Evolutionary conservation across 2,113 vertebrate species (phyloP).

Genomic region (Strix aluco): DNA sequence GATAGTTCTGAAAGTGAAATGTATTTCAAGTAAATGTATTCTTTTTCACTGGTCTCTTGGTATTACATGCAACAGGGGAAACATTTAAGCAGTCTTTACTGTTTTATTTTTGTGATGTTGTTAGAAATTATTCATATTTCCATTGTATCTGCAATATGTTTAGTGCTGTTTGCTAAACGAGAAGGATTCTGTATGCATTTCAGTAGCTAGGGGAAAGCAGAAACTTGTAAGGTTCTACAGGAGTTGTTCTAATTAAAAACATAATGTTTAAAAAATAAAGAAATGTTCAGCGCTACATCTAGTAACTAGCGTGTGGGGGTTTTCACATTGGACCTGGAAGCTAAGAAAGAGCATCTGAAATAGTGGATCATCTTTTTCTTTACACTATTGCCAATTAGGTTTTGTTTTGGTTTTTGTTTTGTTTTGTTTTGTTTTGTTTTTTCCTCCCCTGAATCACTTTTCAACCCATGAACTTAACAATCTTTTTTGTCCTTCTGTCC

Average conservation of each 20-base stretch:
- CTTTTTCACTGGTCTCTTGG: not conserved
- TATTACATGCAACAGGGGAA: not conserved
- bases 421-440: not conserved
- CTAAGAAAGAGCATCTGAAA: not conserved
- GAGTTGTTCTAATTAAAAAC: not conserved
- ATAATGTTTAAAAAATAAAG: not conserved
- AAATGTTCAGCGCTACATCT: not conserved
- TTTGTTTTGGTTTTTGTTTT: not conserved
- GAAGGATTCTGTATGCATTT: not conserved
- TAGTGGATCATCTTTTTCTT: not conserved
- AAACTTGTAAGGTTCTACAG: not conserved
- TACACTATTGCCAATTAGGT: not conserved
- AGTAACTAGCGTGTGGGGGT: accelerated
- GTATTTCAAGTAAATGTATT: not conserved
- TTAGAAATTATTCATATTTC: not conserved
- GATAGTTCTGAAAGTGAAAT: not conserved
- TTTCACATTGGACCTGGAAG: not conserved
- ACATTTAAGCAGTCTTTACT: not conserved
- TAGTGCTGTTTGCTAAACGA: not conserved
- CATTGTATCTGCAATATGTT: not conserved
- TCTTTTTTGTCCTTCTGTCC: not conserved
- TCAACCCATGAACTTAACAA: not conserved
- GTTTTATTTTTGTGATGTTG: not conserved
- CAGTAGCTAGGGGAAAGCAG: not conserved
- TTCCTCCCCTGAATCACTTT: not conserved